Percentiles rank a stretch among this genome's conserved stretches.
Conservation (phyloP, 2,113 vertebrate species). For the Spheniscus mendiculus region DNA sequence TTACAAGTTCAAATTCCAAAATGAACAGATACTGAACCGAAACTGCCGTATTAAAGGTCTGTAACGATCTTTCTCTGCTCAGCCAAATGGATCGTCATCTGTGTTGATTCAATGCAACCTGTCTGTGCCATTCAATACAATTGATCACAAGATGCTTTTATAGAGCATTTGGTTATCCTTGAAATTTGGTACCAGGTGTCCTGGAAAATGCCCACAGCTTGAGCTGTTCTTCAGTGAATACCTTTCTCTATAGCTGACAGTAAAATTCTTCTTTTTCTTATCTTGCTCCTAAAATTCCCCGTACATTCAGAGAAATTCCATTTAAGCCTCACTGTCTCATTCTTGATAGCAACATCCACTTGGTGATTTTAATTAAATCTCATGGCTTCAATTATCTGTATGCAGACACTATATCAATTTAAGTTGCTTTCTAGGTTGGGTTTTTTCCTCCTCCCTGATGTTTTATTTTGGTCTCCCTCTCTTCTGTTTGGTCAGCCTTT, state of each 20-base stretch:
- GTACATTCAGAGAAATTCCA: background rate
- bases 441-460: background rate
- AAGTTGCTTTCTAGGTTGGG: background rate
- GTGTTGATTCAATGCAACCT: slow-evolving; percentile 22
- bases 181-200: background rate
- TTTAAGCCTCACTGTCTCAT: slow-evolving; percentile 4
- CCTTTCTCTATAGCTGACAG: background rate
- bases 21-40: background rate
- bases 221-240: background rate
- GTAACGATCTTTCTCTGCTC: slow-evolving; percentile 10
- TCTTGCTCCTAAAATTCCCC: background rate
- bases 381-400: slow-evolving; percentile 46
- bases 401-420: background rate
- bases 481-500: background rate
- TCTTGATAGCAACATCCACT: slow-evolving; percentile 28
- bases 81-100: slow-evolving; percentile 13
- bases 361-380: slow-evolving; percentile 53
- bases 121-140: slow-evolving; percentile 26
- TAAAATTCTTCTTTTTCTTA: slow-evolving; percentile 12
- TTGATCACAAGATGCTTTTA: slow-evolving; percentile 34
- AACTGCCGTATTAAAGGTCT: background rate
- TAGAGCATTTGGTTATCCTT: slow-evolving; percentile 26
- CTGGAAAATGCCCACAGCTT: background rate
- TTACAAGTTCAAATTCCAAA: background rate
- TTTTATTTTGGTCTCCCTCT: background rate